Percentiles rank a stretch among this genome's conserved stretches.
Evolutionary conservation across 2,113 vertebrate genomes (phyloP).

Genomic region (Lasiurus cinereus): DNA sequence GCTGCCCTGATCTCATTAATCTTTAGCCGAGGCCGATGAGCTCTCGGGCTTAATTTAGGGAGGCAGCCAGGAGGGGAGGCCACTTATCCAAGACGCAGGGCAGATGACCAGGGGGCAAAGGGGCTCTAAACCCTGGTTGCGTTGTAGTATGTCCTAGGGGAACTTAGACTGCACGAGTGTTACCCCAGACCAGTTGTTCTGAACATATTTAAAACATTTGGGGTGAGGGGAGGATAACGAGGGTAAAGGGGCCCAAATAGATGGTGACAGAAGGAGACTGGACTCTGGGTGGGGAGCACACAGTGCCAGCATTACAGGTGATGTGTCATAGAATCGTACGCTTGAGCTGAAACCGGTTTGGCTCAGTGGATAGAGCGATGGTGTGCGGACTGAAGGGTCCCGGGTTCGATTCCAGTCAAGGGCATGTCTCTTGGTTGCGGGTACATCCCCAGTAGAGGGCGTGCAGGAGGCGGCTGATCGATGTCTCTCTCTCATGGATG

Average conservation of each 20-base stretch:
- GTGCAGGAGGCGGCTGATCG: too few species aligned
- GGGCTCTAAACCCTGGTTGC: background rate
- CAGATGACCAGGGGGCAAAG: background rate
- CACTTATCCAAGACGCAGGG: background rate
- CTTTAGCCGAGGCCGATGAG: conserved; percentile 1
- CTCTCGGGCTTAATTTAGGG: conserved; percentile 46
- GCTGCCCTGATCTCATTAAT: background rate
- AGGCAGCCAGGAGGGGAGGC: background rate
- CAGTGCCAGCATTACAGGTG: background rate
- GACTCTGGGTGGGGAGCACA: background rate
- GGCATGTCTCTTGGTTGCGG: too few species aligned
- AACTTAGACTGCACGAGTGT: background rate
- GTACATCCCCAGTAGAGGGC: too few species aligned
- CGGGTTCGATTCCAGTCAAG: too few species aligned
- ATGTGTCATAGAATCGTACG: background rate
- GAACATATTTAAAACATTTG: background rate
- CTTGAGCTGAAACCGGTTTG: too few species aligned
- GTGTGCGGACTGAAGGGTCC: too few species aligned
- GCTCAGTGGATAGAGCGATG: too few species aligned
- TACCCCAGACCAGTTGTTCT: background rate
- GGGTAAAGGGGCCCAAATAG: background rate
- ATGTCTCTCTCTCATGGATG: too few species aligned
- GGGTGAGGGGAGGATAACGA: background rate
- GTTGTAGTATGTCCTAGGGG: background rate
- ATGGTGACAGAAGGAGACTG: background rate